Evolutionary conservation across 1,140 invertebrate genomes (phyloP).

Genomic region (Drosophila guanche): DNA sequence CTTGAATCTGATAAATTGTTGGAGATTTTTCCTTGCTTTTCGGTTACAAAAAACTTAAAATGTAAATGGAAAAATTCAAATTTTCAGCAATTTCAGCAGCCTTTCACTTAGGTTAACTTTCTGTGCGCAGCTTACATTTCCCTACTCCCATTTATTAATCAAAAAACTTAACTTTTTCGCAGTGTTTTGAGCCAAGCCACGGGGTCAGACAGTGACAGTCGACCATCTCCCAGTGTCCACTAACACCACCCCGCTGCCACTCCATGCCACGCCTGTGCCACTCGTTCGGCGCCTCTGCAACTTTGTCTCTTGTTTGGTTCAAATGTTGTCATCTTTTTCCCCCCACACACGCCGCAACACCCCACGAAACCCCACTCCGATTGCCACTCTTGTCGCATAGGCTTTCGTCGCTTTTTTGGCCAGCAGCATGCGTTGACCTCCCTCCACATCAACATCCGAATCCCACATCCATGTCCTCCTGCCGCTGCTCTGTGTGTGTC

Average conservation of each 20-base stretch:
- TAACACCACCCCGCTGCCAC: no score
- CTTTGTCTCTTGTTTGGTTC: slow-evolving; percentile 76
- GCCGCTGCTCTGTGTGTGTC: slow-evolving; percentile 7
- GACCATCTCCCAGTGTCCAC: not conserved
- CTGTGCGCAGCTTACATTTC: no score
- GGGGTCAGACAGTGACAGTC: no score
- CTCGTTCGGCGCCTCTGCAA: slow-evolving; percentile 29
- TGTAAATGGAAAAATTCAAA: no score
- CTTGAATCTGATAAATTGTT: no score
- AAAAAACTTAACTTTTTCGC: no score
- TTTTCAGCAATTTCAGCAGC: no score
- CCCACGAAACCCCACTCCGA: not conserved
- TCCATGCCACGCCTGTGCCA: not conserved
- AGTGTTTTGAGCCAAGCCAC: no score
- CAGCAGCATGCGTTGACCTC: slow-evolving; percentile 40
- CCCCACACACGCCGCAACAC: slow-evolving; percentile 4
- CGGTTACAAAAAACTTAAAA: no score
- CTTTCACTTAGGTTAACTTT: not conserved
- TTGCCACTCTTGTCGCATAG: slow-evolving; percentile 61
- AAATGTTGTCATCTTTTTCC: slow-evolving; percentile 66
- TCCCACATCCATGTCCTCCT: slow-evolving; percentile 4
- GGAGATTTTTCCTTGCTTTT: no score
- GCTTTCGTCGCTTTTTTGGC: slow-evolving; percentile 74
- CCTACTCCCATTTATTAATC: no score
- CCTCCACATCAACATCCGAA: slow-evolving; percentile 14